phyloP scores from a whole-genome alignment of 37 sponge, comb jelly and placozoan genomes.

The Bolinopsis microptera region DNA sequence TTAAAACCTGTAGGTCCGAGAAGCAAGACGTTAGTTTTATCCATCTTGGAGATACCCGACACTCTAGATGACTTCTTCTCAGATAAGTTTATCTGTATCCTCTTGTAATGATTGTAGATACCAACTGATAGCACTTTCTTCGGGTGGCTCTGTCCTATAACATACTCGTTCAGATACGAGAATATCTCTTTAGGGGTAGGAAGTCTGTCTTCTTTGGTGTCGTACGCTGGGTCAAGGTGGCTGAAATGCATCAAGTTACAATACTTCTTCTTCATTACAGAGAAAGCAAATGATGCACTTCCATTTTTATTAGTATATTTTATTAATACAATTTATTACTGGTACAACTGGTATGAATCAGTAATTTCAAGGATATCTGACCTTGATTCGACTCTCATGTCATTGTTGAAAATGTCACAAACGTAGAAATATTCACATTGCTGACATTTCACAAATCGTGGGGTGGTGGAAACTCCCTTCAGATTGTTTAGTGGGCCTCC shows the following conservation, averaged over 20 bases:
- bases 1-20: constrained; percentile 99
- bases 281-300: background rate
- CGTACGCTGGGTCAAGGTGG: background rate
- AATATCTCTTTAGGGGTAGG: constrained; percentile 78
- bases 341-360: no score
- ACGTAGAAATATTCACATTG: constrained; percentile 62
- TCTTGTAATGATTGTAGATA: constrained; percentile 98
- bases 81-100: constrained; percentile 68
- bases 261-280: background rate
- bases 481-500: constrained; percentile 43
- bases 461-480: background rate
- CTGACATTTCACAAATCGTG: constrained; percentile 47
- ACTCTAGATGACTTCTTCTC: background rate
- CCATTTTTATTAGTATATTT: no score
- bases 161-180: constrained; percentile 81
- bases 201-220: background rate
- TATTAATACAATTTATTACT: no score
- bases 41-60: constrained; percentile 68
- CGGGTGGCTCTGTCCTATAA: constrained; percentile 89
- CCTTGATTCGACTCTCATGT: constrained; percentile 59
- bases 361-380: no score
- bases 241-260: background rate
- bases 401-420: constrained; percentile 14
- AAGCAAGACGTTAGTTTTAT: constrained; percentile 96
- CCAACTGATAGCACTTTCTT: constrained; percentile 98